Percentiles rank a stretch among this genome's conserved stretches.
Evolutionary conservation across 2,797 vertebrate species (phyloP).

Genomic region (Typhlichthys eigenmanni): DNA sequence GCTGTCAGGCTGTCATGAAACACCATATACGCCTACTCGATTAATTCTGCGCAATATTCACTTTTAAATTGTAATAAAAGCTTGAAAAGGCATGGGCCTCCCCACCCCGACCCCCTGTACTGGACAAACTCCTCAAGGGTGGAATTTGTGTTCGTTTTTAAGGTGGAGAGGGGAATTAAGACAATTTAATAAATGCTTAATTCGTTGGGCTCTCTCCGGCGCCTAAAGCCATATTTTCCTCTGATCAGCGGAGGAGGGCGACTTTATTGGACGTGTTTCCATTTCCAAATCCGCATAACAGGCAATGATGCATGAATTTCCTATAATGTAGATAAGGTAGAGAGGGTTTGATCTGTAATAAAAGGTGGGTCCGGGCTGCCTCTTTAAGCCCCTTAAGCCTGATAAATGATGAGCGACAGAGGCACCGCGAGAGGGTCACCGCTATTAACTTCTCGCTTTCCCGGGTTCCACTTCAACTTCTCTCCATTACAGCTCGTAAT

Average conservation of each 20-base stretch:
- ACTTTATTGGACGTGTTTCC: constrained; percentile 77
- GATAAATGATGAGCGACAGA: constrained; percentile 84
- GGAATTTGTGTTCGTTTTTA: constrained; percentile 53
- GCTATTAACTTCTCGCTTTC: constrained; percentile 80
- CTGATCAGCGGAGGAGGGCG: constrained; percentile 71
- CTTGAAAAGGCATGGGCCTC: constrained; percentile 32
- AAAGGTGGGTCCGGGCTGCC: constrained; percentile 72
- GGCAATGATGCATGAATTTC: constrained; percentile 72
- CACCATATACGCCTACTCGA: constrained; percentile 8
- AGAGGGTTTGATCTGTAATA: constrained; percentile 76
- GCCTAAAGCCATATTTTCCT: constrained; percentile 70
- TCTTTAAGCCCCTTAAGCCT: constrained; percentile 81
- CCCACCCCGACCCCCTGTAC: constrained; percentile 17
- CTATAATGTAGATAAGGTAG: constrained; percentile 75
- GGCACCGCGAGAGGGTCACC: constrained; percentile 78
- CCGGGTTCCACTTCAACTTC: constrained; percentile 77
- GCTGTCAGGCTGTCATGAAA: neutral
- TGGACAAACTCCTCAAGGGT: constrained; percentile 60
- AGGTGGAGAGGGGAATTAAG: constrained; percentile 64
- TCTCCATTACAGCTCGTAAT: constrained; percentile 78
- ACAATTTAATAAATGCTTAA: constrained; percentile 72
- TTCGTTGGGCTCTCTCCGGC: constrained; percentile 51
- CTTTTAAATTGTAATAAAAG: constrained; percentile 40
- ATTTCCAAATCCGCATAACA: constrained; percentile 77
- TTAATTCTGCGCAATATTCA: constrained; percentile 23